Percentiles rank a stretch among this genome's conserved stretches.
Evolutionary conservation across 2,888 invertebrate genomes (phyloP).

Genomic region (Xestia rhomboidea): DNA sequence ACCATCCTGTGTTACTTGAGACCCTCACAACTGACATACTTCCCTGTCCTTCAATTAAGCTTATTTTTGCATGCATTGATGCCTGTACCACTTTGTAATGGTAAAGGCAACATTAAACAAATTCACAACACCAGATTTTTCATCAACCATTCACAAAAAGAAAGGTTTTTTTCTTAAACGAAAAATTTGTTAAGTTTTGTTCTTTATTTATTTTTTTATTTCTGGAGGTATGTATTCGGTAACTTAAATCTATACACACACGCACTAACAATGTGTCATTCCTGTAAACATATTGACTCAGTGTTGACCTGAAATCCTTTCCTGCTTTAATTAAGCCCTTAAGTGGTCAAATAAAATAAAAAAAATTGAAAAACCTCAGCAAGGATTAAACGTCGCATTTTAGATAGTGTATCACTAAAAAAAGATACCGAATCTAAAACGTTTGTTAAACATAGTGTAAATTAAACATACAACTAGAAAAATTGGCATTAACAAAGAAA

Average conservation of each 20-base stretch:
- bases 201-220: not conserved
- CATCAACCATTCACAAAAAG: not conserved
- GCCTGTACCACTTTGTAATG: constrained; percentile 71
- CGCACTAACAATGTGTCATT: constrained; percentile 86
- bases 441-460: constrained; percentile 79
- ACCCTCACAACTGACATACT: constrained; percentile 81
- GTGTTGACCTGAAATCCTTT: constrained; percentile 64
- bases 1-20: constrained; percentile 57
- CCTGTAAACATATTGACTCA: constrained; percentile 77
- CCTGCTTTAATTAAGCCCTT: constrained; percentile 2
- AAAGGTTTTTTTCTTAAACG: not conserved
- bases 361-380: not conserved
- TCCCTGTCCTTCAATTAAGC: constrained; percentile 88
- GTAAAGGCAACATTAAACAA: constrained; percentile 74
- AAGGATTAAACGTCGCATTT: constrained; percentile 65
- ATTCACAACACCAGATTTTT: constrained; percentile 66
- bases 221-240: constrained; percentile 70
- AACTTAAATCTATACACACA: constrained; percentile 82
- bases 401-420: constrained; percentile 60
- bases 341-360: not conserved
- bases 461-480: constrained; percentile 79
- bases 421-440: constrained; percentile 73
- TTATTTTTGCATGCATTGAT: constrained; percentile 83
- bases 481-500: constrained; percentile 69
- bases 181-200: not conserved